Conservation (phyloP, 1,140 invertebrate genomes). For the Rhagoletis pomonella region DNA sequence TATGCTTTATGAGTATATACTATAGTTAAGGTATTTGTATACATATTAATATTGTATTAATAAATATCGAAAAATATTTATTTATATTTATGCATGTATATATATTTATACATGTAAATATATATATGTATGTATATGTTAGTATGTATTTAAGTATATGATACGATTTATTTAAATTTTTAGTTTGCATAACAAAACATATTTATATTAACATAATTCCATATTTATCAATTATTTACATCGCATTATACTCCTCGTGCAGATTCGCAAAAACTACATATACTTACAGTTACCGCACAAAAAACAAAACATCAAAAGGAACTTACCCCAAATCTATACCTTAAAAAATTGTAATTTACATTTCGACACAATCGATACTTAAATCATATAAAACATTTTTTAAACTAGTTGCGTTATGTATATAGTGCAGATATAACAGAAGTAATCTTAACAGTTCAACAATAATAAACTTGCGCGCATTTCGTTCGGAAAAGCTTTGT, state of each 20-base stretch:
- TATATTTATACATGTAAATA: conserved; percentile 1
- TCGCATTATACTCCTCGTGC: not conserved
- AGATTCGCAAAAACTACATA: not conserved
- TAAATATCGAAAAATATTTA: conserved; percentile 58
- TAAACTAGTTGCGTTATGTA: not conserved
- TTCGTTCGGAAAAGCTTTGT: not conserved
- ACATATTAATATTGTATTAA: conserved; percentile 46
- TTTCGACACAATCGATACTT: not conserved
- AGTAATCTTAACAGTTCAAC: conserved; percentile 42
- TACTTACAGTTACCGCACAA: not conserved
- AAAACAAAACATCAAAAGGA: not conserved
- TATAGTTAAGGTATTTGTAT: conserved; percentile 53
- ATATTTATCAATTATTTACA: not conserved
- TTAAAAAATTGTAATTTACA: not conserved
- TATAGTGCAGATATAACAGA: conserved; percentile 11
- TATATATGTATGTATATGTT: conserved; percentile 35
- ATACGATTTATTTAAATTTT: conserved; percentile 50
- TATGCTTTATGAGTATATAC: too few relatives aligned
- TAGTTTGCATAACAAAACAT: conserved; percentile 36
- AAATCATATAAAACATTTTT: not conserved
- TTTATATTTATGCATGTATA: conserved; percentile 30
- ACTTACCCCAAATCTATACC: not conserved
- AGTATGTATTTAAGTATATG: not conserved
- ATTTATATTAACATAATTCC: conserved; percentile 1
- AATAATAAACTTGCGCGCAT: conserved; percentile 21